Evolutionary conservation across 2,888 invertebrate species (phyloP).

Genomic region (Meta bourneti): DNA sequence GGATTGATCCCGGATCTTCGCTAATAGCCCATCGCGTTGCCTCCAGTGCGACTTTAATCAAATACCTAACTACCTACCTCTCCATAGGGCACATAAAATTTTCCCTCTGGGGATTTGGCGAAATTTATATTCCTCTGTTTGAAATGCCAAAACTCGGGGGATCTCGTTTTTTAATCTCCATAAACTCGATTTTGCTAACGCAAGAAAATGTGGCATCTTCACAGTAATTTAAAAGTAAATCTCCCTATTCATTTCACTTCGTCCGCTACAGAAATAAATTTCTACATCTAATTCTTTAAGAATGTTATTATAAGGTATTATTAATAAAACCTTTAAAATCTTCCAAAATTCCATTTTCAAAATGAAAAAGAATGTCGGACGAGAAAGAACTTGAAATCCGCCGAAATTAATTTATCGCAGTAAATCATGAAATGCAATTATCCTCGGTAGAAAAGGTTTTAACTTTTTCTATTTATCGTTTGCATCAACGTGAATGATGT

Average conservation of each 20-base stretch:
- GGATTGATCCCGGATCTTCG: no score
- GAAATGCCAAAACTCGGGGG: no score
- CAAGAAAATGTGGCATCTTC: background rate
- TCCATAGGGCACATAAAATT: no score
- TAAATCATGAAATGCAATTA: conserved; percentile 29
- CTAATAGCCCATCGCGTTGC: no score
- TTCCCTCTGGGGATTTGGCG: no score
- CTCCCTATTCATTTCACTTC: background rate
- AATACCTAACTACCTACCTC: no score
- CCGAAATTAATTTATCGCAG: conserved; percentile 35
- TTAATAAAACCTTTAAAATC: background rate
- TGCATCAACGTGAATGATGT: background rate
- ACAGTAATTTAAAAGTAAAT: background rate
- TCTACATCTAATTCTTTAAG: background rate
- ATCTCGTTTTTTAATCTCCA: background rate
- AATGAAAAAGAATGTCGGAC: background rate
- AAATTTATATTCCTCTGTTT: no score
- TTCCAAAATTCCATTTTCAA: background rate
- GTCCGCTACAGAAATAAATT: background rate
- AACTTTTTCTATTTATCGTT: background rate
- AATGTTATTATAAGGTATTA: no score
- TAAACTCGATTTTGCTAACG: background rate
- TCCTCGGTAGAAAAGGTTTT: background rate
- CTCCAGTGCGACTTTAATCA: no score
- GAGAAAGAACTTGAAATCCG: background rate